Evolutionary conservation across 2,797 vertebrate species (phyloP).

Genomic region (Melanotaenia nigrans): DNA sequence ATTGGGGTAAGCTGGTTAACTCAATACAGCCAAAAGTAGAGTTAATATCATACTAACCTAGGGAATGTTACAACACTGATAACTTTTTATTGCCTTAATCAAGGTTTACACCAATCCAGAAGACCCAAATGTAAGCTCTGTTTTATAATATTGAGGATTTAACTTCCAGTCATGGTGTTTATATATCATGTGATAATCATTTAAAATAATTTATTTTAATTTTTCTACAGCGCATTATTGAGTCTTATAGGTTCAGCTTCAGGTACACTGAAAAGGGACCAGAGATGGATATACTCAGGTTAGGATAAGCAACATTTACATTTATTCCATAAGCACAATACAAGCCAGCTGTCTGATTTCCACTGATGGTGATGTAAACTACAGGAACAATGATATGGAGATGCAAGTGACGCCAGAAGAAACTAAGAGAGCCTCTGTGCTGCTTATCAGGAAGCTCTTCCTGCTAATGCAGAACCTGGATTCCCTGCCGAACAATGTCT

Average conservation of each 20-base stretch:
- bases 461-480: constrained; percentile 92
- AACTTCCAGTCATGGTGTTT: not conserved
- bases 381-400: constrained; percentile 73
- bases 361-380: constrained; percentile 2
- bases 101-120: constrained; percentile 82
- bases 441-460: constrained; percentile 91
- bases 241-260: constrained; percentile 97
- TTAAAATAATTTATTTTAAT: not conserved
- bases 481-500: constrained; percentile 85
- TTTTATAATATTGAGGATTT: not conserved
- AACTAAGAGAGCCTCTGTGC: constrained; percentile 86
- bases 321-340: not conserved
- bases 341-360: not conserved
- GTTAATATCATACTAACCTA: not conserved
- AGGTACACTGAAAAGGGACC: constrained; percentile 89
- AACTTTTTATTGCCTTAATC: constrained; percentile 7
- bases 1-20: constrained; percentile 79
- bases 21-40: not conserved
- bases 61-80: not conserved
- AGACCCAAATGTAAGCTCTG: constrained; percentile 79
- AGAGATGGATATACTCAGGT: constrained; percentile 82
- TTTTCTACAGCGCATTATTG: constrained; percentile 87
- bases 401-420: constrained; percentile 77
- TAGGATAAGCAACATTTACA: constrained; percentile 5
- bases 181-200: not conserved